Evolutionary conservation across 2,888 invertebrate species (phyloP), one percentile per base, ranked within the genome.

Genomic region (Keiferia lycopersicella): DNA sequence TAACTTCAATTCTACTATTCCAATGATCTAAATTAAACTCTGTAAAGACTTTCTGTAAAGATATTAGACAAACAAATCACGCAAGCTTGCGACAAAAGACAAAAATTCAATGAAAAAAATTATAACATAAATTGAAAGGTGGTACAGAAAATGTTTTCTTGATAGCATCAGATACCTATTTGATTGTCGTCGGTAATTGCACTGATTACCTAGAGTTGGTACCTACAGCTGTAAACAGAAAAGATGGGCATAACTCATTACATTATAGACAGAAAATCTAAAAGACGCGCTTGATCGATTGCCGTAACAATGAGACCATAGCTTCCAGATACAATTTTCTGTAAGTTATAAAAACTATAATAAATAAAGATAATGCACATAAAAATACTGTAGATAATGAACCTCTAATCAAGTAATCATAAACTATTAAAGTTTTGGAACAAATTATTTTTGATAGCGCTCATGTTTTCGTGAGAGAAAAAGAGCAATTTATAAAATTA

Each of bases 381-480:
- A n/a, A 57, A 30, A 38, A 12, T 38, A 58, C 20, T 38, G 38
- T 18, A 26, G 34, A 58, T 58, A 58, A 58, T 58, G 38, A 11
- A 20, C 39, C 39, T 20, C 39, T 58, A 58, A 58, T 39, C 58
- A 58, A 58, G 39, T 58, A 58, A 58, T 58, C 20, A 58, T 20
- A 38, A 39, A 14, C 39, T 39, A 58, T 20, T 26, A 56, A 56
- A 45, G 12, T 58, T 38, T 58, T 20, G 38, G 38, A 20, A 39
- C 14, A 39, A 38, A 58, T 58, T 58, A 58, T 39, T 39, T 7
- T 56, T 56, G 34, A 57, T 38, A 38, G 20, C 18, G 57, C 18
- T 4, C 38, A 11, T 30, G 34, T 38, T 34, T 34, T 57, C 38
- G 57, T 38, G 57, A 38, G 38, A 38, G 18, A 57, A 57, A 53